A percentile compares a stretch with the other conserved stretches of the same genome.
Evolutionary conservation across 2,888 invertebrate species (phyloP).

Genomic region (Ormyrus rosae): DNA sequence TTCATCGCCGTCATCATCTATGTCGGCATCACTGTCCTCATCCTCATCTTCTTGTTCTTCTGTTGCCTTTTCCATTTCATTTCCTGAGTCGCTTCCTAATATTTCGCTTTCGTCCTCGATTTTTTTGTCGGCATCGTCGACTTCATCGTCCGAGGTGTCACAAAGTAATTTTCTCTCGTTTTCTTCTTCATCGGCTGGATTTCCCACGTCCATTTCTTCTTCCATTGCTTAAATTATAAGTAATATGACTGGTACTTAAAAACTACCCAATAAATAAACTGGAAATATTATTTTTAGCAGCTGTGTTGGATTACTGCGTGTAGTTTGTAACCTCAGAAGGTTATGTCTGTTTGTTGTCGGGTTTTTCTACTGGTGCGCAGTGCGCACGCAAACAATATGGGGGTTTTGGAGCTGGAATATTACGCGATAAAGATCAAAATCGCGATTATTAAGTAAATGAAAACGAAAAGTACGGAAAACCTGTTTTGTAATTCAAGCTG

Average conservation of each 20-base stretch:
- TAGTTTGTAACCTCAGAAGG: constrained; percentile 26
- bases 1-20: constrained; percentile 28
- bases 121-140: constrained; percentile 11
- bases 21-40: constrained; percentile 9
- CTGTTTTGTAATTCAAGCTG: too few species aligned
- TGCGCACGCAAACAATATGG: too few species aligned
- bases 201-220: constrained; percentile 62
- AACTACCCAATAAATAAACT: background rate
- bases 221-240: constrained; percentile 49
- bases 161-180: constrained; percentile 54
- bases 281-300: too few species aligned
- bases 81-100: constrained; percentile 40
- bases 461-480: too few species aligned
- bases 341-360: constrained; percentile 54
- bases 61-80: constrained; percentile 7
- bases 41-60: background rate
- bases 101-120: constrained; percentile 51
- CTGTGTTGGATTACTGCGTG: too few species aligned
- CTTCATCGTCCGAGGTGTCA: constrained; percentile 50
- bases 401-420: too few species aligned
- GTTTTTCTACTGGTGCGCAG: background rate
- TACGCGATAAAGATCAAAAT: too few species aligned
- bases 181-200: constrained; percentile 58
- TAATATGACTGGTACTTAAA: background rate
- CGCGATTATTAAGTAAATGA: too few species aligned